Percentiles rank a stretch among this genome's conserved stretches.
These are phyloP conservation scores for Saturnia japonica DNA, from an alignment of 2,888 invertebrate species.

Conservation along the genomic window DNA sequence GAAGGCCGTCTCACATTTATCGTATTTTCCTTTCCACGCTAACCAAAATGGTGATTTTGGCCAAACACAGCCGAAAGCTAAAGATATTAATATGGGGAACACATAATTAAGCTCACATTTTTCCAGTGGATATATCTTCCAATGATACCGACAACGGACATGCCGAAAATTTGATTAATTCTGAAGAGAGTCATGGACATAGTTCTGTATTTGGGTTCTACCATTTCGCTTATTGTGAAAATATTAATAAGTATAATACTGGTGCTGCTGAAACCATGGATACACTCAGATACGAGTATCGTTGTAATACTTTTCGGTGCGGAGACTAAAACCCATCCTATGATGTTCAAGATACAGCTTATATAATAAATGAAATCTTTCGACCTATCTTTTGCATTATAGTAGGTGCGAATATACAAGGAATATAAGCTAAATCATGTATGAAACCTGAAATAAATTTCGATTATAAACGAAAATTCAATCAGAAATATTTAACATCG, in stretches of 20 bases:
- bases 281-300: slow-evolving; percentile 21
- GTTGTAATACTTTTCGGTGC: not conserved
- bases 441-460: slow-evolving; percentile 22
- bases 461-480: not conserved
- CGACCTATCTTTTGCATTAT: slow-evolving; percentile 24
- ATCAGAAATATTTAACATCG: not conserved
- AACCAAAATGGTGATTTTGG: slow-evolving; percentile 36
- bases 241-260: slow-evolving; percentile 19
- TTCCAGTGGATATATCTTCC: slow-evolving; percentile 20
- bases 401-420: slow-evolving; percentile 17
- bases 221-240: slow-evolving; percentile 30
- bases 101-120: slow-evolving; percentile 12
- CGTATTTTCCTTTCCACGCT: slow-evolving; percentile 31
- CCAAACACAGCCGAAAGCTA: slow-evolving; percentile 27
- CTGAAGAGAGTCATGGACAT: slow-evolving; percentile 20
- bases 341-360: slow-evolving; percentile 14
- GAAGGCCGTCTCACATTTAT: slow-evolving; percentile 31
- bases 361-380: slow-evolving; percentile 18
- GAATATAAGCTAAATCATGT: slow-evolving; percentile 22
- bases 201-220: slow-evolving; percentile 32
- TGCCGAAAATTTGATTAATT: slow-evolving; percentile 12
- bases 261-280: slow-evolving; percentile 20
- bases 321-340: slow-evolving; percentile 20
- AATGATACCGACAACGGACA: slow-evolving; percentile 4
- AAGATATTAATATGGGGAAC: slow-evolving; percentile 22